Evolutionary conservation across 2,797 vertebrate species (phyloP).

Genomic region (Liasis olivaceus): DNA sequence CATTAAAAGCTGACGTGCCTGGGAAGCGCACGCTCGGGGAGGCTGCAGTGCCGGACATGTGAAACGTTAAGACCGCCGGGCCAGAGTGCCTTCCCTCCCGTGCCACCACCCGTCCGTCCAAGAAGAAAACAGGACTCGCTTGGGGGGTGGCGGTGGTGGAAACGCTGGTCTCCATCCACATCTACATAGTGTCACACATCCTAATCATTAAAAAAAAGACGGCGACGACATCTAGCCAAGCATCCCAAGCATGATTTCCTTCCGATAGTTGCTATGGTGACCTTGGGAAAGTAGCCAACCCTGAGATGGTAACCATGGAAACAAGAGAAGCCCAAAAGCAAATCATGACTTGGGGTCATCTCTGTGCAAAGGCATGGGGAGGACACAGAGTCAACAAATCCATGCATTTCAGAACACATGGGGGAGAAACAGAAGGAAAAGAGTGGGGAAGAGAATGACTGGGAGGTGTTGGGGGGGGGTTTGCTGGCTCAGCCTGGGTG

Average conservation of each 20-base stretch:
- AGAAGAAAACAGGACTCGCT: not conserved
- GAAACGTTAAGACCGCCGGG: slow-evolving; percentile 54
- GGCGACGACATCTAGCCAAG: slow-evolving; percentile 68
- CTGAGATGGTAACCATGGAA: slow-evolving; percentile 76
- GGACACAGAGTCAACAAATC: slow-evolving; percentile 68
- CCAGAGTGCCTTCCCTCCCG: slow-evolving; percentile 47
- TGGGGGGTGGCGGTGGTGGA: not conserved
- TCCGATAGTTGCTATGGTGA: slow-evolving; percentile 82
- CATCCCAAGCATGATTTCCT: slow-evolving; percentile 80
- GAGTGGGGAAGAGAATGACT: not conserved
- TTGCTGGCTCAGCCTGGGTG: slow-evolving; percentile 38
- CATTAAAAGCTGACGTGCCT: not conserved
- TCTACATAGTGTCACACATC: slow-evolving; percentile 78
- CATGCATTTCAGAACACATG: slow-evolving; percentile 46
- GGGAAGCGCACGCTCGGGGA: not conserved
- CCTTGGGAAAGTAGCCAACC: slow-evolving; percentile 81
- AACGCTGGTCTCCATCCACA: slow-evolving; percentile 52
- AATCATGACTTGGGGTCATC: slow-evolving; percentile 74
- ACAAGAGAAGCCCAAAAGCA: slow-evolving; percentile 79
- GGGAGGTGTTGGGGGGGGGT: slow-evolving; percentile 8
- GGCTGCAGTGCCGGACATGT: slow-evolving; percentile 37
- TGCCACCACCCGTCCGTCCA: slow-evolving; percentile 39
- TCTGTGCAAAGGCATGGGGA: slow-evolving; percentile 64
- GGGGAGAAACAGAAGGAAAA: not conserved
- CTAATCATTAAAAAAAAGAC: slow-evolving; percentile 80